Evolutionary conservation across 2,113 vertebrate species (phyloP), one percentile per base, ranked within the genome.

Genomic region (Sceloporus undulatus): DNA sequence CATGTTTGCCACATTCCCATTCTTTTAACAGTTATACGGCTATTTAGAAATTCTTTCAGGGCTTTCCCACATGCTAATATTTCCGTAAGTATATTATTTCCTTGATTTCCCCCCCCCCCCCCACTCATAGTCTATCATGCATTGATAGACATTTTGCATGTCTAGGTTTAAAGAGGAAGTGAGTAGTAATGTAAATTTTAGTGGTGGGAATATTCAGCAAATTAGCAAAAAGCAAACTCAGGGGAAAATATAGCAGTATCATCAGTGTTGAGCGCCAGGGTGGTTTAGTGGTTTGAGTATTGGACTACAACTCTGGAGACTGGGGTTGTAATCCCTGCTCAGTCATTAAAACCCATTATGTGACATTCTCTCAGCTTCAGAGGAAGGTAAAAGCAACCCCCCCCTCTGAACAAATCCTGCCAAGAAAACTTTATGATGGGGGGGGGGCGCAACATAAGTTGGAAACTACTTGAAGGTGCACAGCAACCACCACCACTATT

Each of bases 151-250:
- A 19, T 68, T 65, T 77, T 83, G 74, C 62, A 84, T 77, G 73
- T 54, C 73, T 76, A 54, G 11, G 14, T 83, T 84, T 78, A 88
- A 84, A 78, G 62, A 88, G 70, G 87, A 88, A 84, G 74, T 88
- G 34, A 56, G n/a, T 19, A 78, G 14, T 27, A 66, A 70, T 84
- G 81, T 42, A 84, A 70, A 70, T 68, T 77, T 68, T 1, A 16
- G 40, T 54, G 34, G 23, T 84, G 74, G 18, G 76, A 16, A 83
- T 14, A 54, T 66, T 75, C 59, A 77, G 19, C 9, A 87, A 38
- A 82, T 29, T 76, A 25, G 8, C 66, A 25, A 66, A 56, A 84
- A 40, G 71, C 29, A 77, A 88, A 29, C 2, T 71, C n/a, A 40
- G 62, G 10, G 42, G 23, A 68, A 83, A 78, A 88, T 54, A 14